These are phyloP conservation scores for Calameuta filiformis DNA, from an alignment of 2,888 invertebrate species.

Conservation along the genomic window DNA sequence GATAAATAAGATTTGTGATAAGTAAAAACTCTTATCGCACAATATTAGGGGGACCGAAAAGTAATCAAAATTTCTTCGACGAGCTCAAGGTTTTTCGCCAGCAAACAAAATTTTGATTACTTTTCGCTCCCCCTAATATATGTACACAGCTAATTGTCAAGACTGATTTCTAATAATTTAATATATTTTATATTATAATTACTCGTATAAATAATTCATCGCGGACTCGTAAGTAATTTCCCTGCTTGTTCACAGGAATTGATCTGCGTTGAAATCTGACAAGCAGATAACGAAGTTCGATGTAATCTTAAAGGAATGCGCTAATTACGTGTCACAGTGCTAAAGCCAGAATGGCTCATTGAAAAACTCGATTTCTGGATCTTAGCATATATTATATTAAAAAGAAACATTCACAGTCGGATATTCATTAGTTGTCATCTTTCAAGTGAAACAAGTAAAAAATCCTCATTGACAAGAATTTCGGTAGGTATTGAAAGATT, in stretches of 20 bases:
- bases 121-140: no score
- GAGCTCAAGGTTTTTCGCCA: no score
- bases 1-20: background rate
- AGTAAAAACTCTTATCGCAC: background rate
- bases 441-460: background rate
- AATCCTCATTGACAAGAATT: background rate
- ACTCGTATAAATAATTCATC: background rate
- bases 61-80: no score
- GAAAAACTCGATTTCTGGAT: background rate
- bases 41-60: no score
- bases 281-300: background rate
- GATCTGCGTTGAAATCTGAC: background rate
- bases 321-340: background rate
- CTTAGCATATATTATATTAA: background rate
- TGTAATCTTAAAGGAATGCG: background rate
- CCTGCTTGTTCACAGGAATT: no score
- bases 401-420: background rate
- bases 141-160: background rate
- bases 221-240: no score
- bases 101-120: no score
- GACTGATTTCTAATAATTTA: background rate
- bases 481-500: background rate
- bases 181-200: background rate
- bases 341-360: background rate
- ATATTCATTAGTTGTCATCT: background rate